These are phyloP conservation scores for Mastacembelus armatus DNA, from an alignment of 2,797 vertebrate genomes.

Conservation along the genomic window DNA sequence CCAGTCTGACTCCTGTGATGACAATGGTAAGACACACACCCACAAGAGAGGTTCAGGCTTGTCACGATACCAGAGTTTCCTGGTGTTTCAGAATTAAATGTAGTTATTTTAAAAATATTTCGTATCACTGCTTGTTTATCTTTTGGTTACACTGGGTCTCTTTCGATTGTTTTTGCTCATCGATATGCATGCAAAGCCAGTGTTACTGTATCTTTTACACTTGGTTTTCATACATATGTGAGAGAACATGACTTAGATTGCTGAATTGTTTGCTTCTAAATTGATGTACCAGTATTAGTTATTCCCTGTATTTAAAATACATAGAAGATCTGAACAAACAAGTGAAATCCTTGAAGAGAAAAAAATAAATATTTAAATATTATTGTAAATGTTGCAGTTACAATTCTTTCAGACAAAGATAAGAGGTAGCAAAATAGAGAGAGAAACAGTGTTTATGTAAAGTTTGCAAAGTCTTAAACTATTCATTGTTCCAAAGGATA, in stretches of 20 bases:
- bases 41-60: neutral
- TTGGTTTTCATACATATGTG: conserved; percentile 27
- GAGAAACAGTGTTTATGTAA: too few species aligned
- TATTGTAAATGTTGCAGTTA: too few species aligned
- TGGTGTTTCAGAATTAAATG: neutral
- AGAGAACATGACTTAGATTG: conserved; percentile 14
- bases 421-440: too few species aligned
- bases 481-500: too few species aligned
- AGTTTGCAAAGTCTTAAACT: too few species aligned
- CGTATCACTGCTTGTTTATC: conserved; percentile 16
- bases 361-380: too few species aligned
- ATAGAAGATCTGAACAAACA: too few species aligned
- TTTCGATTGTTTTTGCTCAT: conserved; percentile 25
- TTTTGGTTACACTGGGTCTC: conserved; percentile 8
- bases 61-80: neutral
- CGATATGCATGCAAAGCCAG: conserved; percentile 8
- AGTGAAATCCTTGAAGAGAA: too few species aligned
- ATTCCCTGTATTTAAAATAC: neutral
- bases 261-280: neutral
- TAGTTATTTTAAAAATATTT: neutral
- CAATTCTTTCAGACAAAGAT: too few species aligned
- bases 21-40: conserved; percentile 90
- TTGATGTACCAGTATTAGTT: too few species aligned
- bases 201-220: neutral
- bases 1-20: conserved; percentile 96